These are phyloP conservation scores for Uria lomvia DNA, from an alignment of 2,113 vertebrate genomes.

Conservation along the genomic window DNA sequence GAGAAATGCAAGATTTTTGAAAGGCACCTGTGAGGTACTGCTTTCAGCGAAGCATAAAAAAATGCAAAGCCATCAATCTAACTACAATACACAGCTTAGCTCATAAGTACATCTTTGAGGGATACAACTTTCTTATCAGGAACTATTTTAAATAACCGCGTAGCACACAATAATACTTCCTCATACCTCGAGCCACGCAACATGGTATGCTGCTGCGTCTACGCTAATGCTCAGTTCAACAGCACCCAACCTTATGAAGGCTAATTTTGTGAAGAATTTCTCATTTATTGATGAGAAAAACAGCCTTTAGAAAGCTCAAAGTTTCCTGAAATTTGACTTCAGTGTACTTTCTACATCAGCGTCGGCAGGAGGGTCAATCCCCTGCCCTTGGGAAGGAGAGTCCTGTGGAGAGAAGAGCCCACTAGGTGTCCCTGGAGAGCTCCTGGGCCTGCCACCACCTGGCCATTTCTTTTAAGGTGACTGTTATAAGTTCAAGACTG, in stretches of 20 bases:
- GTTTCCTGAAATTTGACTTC: neutral
- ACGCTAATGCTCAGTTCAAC: neutral
- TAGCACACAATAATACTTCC: neutral
- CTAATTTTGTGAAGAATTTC: neutral
- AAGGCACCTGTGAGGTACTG: neutral
- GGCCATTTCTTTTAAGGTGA: accelerated
- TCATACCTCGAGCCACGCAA: accelerated
- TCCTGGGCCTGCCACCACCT: neutral
- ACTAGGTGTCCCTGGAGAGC: neutral
- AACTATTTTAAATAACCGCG: neutral
- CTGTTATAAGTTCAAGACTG: neutral
- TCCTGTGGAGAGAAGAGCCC: neutral
- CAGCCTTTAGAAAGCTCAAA: neutral
- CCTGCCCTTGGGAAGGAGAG: neutral
- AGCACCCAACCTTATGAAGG: neutral
- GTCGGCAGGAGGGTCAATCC: neutral
- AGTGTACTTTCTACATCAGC: accelerated
- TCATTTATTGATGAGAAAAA: neutral
- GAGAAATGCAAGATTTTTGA: neutral
- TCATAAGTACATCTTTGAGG: neutral
- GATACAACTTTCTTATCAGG: neutral
- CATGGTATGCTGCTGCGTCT: neutral
- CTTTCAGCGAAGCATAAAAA: neutral
- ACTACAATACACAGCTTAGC: neutral
- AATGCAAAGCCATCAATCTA: neutral